Percentiles rank a stretch among this genome's conserved stretches.
Conservation (phyloP, 1,140 invertebrate species). For the Cyrtorhinus lividipennis region DNA sequence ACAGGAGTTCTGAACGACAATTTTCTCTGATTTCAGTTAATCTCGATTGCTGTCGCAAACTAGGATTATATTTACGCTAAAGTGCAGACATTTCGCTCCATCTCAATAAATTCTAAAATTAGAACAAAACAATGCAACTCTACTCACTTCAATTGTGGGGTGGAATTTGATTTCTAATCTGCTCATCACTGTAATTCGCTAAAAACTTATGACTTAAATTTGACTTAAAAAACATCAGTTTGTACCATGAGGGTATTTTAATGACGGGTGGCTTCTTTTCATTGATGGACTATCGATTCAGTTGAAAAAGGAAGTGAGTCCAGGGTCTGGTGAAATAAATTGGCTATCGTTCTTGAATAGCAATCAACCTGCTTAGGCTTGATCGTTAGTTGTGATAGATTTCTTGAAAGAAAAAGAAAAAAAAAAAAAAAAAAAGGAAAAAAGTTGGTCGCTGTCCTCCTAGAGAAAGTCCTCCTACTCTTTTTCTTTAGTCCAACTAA, state of each 20-base stretch:
- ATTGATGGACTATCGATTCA: background rate
- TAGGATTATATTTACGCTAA: too few relatives aligned
- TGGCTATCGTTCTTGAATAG: background rate
- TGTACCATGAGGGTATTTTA: background rate
- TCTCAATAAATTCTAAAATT: too few relatives aligned
- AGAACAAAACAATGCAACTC: too few relatives aligned
- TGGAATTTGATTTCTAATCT: background rate
- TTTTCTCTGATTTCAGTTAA: too few relatives aligned
- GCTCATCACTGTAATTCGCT: background rate
- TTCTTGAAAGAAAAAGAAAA: background rate
- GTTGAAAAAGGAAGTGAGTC: too few relatives aligned
- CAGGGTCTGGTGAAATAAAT: background rate
- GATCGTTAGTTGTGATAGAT: slow-evolving; percentile 4
- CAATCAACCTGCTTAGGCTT: background rate
- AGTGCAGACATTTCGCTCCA: too few relatives aligned
- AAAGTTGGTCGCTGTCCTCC: background rate
- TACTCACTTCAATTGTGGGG: too few relatives aligned
- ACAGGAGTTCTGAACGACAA: too few relatives aligned
- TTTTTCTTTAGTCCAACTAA: background rate
- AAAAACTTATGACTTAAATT: background rate
- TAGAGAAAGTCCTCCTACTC: slow-evolving; percentile 4
- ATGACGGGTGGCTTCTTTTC: background rate
- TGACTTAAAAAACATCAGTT: background rate
- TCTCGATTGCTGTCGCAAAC: too few relatives aligned
- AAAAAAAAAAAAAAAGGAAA: too few relatives aligned